phyloP scores from a whole-genome alignment of 2,113 vertebrate genomes.

The Gracilinanus agilis region DNA sequence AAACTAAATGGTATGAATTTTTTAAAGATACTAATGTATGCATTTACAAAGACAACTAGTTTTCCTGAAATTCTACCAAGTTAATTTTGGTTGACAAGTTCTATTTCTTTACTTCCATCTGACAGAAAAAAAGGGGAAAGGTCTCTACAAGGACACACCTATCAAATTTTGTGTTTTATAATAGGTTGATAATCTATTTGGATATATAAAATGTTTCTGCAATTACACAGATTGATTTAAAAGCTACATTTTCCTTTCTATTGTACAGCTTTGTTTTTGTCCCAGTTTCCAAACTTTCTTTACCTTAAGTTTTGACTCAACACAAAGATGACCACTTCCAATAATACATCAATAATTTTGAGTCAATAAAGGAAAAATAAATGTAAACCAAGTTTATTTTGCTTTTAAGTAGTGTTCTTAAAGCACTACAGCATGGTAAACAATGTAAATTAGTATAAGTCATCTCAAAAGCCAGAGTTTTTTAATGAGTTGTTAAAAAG shows the following conservation, averaged over 20 bases:
- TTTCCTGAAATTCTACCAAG: not conserved
- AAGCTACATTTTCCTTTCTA: not conserved
- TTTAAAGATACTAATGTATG: not conserved
- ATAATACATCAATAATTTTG: slow-evolving; percentile 74
- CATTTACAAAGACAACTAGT: not conserved
- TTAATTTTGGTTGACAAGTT: slow-evolving; percentile 1
- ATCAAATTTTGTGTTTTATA: not conserved
- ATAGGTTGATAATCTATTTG: not conserved
- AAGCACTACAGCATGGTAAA: slow-evolving; percentile 99
- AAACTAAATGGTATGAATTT: not conserved
- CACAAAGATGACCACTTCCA: slow-evolving; percentile 49
- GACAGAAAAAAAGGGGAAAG: not conserved
- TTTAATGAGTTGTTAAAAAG: slow-evolving; percentile 98
- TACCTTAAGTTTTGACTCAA: slow-evolving; percentile 26
- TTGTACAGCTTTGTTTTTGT: not conserved
- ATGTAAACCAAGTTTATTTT: slow-evolving; percentile 99
- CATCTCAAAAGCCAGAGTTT: slow-evolving; percentile 95
- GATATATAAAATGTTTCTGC: not conserved
- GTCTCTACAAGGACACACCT: not conserved
- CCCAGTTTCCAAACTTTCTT: slow-evolving; percentile 1
- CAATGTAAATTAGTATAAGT: slow-evolving; percentile 99
- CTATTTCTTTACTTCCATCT: not conserved
- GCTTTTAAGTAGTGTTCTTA: slow-evolving; percentile 97
- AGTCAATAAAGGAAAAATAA: slow-evolving; percentile 89
- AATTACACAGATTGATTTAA: not conserved